Evolutionary conservation across 2,113 vertebrate species (phyloP), one percentile per base, ranked within the genome.

Genomic region (Pithys albifrons): DNA sequence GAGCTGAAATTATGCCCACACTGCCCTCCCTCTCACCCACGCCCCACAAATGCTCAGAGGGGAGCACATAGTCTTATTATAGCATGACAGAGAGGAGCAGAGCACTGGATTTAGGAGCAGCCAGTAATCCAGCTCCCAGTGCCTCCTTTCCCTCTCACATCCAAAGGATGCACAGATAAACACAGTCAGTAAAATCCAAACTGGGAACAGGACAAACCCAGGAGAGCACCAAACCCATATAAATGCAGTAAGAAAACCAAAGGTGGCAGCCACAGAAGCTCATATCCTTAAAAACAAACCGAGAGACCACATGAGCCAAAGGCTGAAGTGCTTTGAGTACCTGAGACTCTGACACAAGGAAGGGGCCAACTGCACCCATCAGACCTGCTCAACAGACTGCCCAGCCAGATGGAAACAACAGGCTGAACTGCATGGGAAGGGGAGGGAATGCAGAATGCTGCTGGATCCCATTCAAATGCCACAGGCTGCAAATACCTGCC

Each of bases 321-420:
- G 54, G 19, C 19, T 29, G 4, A 78, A 33, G 12, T 62, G 51
- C 10, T 81, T 49, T 54, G n/a, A 55, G 51, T 46, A 86, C 10
- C 2, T 0, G 27, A 89, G 43, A 67, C 14, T 5, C 16, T 0
- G 0, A 19, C 5, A n/a, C 39, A 37, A 33, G 20, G 78, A 51
- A 88, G 20, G 19, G 19, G 16, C 19, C 46, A 69, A 14, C 7
- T 43, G 13, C 28, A 51, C 7, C n/a, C 35, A 52, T 20, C 25
- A 64, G 33, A 59, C 2, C 12, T 31, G 51, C 45, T 81, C 65
- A 15, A 7, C 20, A 10, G 14, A 37, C 65, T n/a, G 72, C 39
- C 15, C 64, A 76, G 10, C 9, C 16, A 29, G 54, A 39, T 4
- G 14, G 39, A 76, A 86, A 69, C 2, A 1, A 72, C 79, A 71